Evolutionary conservation across 2,113 vertebrate species (phyloP).

Genomic region (Leuciscus idus): DNA sequence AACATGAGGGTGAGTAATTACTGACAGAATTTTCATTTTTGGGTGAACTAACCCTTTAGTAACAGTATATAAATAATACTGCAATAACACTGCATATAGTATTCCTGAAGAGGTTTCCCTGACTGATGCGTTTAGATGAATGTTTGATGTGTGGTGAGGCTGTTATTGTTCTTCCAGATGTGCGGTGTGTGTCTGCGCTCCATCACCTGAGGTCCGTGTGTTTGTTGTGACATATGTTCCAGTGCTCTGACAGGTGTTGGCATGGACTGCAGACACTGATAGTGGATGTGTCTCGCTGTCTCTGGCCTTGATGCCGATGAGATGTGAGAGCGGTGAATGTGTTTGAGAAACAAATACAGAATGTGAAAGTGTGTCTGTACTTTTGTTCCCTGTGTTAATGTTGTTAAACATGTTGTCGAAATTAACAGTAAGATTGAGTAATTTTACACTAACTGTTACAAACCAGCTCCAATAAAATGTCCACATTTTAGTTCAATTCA

Average conservation of each 20-base stretch:
- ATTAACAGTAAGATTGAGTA: not conserved
- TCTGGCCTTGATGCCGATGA: not conserved
- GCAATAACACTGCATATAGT: not conserved
- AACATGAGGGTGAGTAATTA: too few species aligned
- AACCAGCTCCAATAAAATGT: not conserved
- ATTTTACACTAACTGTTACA: not conserved
- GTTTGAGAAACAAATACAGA: not conserved
- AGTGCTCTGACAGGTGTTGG: constrained; percentile 8
- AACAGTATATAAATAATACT: not conserved
- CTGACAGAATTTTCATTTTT: too few species aligned
- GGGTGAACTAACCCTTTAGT: too few species aligned
- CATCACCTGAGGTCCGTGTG: constrained; percentile 36
- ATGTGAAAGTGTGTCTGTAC: not conserved
- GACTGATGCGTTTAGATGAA: not conserved
- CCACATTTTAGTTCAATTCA: not conserved
- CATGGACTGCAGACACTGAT: not conserved
- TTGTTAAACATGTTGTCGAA: not conserved
- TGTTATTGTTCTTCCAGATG: constrained; percentile 15
- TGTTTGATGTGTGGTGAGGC: not conserved
- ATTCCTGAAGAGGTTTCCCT: not conserved
- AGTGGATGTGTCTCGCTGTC: not conserved
- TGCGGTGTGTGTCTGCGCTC: not conserved
- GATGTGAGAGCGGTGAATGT: not conserved
- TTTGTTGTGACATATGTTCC: constrained; percentile 34
- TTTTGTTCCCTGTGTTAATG: not conserved